phyloP scores from a whole-genome alignment of 2,888 invertebrate genomes.

The Rhogogaster chlorosoma region DNA sequence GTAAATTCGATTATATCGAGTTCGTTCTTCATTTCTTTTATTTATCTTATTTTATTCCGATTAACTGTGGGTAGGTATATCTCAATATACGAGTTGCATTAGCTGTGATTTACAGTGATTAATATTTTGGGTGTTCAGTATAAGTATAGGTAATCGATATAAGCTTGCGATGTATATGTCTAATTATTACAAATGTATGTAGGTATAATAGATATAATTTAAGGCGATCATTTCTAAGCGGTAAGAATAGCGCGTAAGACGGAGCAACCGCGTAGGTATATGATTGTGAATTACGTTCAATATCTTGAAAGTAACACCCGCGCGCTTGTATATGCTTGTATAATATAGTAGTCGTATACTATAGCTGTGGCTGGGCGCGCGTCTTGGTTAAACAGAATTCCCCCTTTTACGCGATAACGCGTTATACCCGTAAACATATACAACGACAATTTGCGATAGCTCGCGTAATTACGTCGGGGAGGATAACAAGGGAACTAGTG shows the following conservation, averaged over 20 bases:
- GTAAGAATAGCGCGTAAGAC: neutral
- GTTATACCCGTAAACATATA: slow-evolving; percentile 30
- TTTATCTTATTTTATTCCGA: neutral
- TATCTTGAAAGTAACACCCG: slow-evolving; percentile 14
- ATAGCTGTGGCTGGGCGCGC: neutral
- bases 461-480: slow-evolving; percentile 33
- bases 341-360: neutral
- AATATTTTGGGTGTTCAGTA: neutral
- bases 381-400: neutral
- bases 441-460: slow-evolving; percentile 37
- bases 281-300: neutral
- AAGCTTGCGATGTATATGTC: neutral
- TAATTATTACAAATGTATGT: neutral
- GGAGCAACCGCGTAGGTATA: neutral
- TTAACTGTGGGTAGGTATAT: too few species aligned
- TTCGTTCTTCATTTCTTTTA: neutral
- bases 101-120: neutral
- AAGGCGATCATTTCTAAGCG: neutral
- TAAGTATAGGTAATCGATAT: neutral
- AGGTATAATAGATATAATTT: neutral
- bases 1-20: too few species aligned
- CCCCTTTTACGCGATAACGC: slow-evolving; percentile 36
- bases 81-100: neutral
- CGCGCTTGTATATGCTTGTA: neutral
- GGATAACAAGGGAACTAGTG: slow-evolving; percentile 25